These are phyloP conservation scores for Hemithea aestivaria DNA, from an alignment of 2,888 invertebrate species.

Conservation along the genomic window DNA sequence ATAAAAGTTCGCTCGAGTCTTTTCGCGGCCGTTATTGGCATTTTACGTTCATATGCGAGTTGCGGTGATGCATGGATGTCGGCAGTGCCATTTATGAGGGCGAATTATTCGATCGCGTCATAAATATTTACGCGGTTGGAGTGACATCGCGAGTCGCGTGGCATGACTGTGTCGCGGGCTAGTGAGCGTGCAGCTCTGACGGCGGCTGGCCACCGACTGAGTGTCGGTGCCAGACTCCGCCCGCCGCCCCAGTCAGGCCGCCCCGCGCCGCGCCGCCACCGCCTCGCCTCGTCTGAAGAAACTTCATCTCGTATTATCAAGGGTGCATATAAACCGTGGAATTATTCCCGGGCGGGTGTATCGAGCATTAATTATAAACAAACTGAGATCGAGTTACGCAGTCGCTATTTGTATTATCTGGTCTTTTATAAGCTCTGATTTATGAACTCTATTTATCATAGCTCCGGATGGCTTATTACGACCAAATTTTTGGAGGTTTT, in stretches of 20 bases:
- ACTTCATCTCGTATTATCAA: constrained; percentile 74
- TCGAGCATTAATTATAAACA: constrained; percentile 68
- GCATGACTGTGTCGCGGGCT: constrained; percentile 45
- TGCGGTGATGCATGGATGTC: constrained; percentile 57
- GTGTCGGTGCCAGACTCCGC: constrained; percentile 61
- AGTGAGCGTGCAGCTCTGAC: constrained; percentile 52
- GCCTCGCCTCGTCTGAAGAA: constrained; percentile 65
- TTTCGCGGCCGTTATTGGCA: constrained; percentile 71
- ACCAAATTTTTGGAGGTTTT: too few relatives aligned
- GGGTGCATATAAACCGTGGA: constrained; percentile 73
- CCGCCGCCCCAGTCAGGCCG: constrained; percentile 70
- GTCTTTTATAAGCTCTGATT: constrained; percentile 31
- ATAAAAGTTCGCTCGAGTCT: constrained; percentile 74
- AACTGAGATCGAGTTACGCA: constrained; percentile 51
- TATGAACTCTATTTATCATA: constrained; percentile 13
- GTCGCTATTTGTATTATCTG: constrained; percentile 33
- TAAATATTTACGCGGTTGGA: constrained; percentile 69
- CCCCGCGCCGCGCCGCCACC: constrained; percentile 63
- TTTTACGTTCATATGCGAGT: constrained; percentile 64
- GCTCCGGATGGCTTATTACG: too few relatives aligned
- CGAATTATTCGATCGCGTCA: constrained; percentile 66
- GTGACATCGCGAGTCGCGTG: constrained; percentile 71
- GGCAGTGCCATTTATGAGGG: constrained; percentile 70
- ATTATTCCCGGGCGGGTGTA: constrained; percentile 67
- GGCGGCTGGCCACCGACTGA: constrained; percentile 77